Evolutionary conservation across 2,113 vertebrate species (phyloP).

Genomic region (Antechinus flavipes): DNA sequence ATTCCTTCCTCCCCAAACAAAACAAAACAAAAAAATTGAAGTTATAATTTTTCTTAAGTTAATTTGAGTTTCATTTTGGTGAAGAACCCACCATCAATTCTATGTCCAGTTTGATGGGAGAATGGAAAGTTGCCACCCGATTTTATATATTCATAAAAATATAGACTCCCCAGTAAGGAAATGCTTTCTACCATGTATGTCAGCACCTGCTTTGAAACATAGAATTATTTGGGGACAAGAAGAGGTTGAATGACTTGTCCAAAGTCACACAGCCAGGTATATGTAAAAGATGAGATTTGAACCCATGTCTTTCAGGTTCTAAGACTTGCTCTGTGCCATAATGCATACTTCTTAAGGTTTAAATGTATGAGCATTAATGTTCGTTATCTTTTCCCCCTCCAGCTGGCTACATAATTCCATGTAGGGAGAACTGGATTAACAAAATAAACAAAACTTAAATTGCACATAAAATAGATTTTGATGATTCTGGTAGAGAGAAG

Average conservation of each 20-base stretch:
- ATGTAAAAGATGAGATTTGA: not conserved
- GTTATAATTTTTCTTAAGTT: not conserved
- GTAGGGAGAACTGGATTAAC: not conserved
- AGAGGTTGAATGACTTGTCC: not conserved
- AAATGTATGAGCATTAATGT: not conserved
- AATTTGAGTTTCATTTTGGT: not conserved
- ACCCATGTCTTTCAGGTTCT: not conserved
- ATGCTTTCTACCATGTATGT: not conserved
- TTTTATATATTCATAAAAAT: not conserved
- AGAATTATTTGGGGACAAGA: not conserved
- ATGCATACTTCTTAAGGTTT: not conserved
- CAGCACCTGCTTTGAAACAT: not conserved
- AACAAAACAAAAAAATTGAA: too few species aligned
- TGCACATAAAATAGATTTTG: not conserved
- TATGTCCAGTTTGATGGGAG: not conserved
- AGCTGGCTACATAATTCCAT: not conserved
- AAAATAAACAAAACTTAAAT: not conserved
- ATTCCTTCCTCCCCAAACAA: too few species aligned
- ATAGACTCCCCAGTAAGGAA: not conserved
- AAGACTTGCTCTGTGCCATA: not conserved
- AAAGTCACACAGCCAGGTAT: not conserved
- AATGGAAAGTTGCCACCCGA: not conserved
- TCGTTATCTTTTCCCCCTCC: not conserved
- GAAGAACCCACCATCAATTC: not conserved
- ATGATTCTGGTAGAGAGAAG: too few species aligned